These are phyloP conservation scores for Grapholita molesta DNA, from an alignment of 1,140 invertebrate species.

Conservation along the genomic window DNA sequence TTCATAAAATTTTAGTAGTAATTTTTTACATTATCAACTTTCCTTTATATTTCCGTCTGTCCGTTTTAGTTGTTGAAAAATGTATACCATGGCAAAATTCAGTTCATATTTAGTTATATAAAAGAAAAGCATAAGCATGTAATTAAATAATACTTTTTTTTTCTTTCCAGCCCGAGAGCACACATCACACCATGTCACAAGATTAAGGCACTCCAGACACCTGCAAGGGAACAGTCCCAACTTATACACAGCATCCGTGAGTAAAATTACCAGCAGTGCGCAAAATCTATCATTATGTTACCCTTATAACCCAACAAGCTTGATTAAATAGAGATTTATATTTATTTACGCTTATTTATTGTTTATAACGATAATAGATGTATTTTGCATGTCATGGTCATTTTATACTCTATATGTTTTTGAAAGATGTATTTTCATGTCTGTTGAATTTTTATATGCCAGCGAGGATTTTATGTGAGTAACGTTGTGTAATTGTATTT, in stretches of 20 bases:
- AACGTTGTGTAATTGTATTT: too few relatives aligned
- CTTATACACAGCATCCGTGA: constrained; percentile 61
- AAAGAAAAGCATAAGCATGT: too few relatives aligned
- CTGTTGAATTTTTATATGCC: background rate
- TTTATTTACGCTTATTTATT: constrained; percentile 66
- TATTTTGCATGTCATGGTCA: constrained; percentile 13
- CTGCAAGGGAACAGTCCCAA: constrained; percentile 54
- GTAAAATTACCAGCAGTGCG: constrained; percentile 32
- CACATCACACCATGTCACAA: constrained; percentile 61
- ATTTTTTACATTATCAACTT: too few relatives aligned
- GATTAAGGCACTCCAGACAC: constrained; percentile 68
- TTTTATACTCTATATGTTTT: constrained; percentile 3
- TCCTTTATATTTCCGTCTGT: too few relatives aligned
- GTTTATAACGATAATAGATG: constrained; percentile 25
- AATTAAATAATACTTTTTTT: constrained; percentile 27
- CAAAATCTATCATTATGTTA: constrained; percentile 34
- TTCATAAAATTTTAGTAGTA: too few relatives aligned
- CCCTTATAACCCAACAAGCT: constrained; percentile 46
- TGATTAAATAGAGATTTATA: constrained; percentile 59
- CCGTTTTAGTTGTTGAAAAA: too few relatives aligned
- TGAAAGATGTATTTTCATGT: background rate
- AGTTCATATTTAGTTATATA: too few relatives aligned
- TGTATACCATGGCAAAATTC: too few relatives aligned
- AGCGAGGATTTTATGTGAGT: constrained; percentile 4
- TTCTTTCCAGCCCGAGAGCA: constrained; percentile 59